Base-by-base conservation (phyloP, 2,888 invertebrate species). In the Seira musarum region DNA sequence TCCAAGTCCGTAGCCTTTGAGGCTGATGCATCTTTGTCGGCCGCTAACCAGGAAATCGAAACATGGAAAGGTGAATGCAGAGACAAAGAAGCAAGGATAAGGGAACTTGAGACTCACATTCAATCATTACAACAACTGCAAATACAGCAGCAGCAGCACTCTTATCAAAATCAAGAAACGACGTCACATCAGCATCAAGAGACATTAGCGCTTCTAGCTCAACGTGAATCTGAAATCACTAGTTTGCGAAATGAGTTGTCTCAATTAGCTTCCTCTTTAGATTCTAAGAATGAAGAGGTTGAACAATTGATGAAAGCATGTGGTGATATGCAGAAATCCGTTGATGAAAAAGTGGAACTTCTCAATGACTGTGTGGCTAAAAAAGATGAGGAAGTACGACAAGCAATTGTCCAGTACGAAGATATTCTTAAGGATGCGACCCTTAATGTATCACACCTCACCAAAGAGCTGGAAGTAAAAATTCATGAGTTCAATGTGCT, bases 361-460 rank as follows among this genome's bases (percentile, higher is more conserved):
- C 35, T 84, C 3, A 81, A 78, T 76, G 74, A 76, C 2, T 83
- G 81, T 46, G 82, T 80, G 17, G 74, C 66, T 10, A 72, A 67
- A 35, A 84, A 84, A 57, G 84, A 83, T 24, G 82, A 83, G 35
- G 84, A 84, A 67, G 80, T 84, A 8, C 79, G 75, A n/a, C 76
- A 80, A 46, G 81, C 81, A 2, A 83, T 84, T 57, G 63, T 78
- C 2, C 79, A 84, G 46, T 84, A 84, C 19, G 82, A 84, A 46
- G 82, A 82, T 40, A 61, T 75, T n/a, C 46, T 80, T 1, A 80
- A 80, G 57, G 69, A 75, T n/a, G 70, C 80, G 0, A 80, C 80
- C 0, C 46, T 80, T 1, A 80, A 80, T 57, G 80, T 80, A 2
- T 80, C 80, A 13, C 80, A 80, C 19, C 66, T 81, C 0, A 80